A percentile compares a stretch with the other conserved stretches of the same genome.
phyloP scores from a whole-genome alignment of 2,888 invertebrate species.

The Aquatica leii region DNA sequence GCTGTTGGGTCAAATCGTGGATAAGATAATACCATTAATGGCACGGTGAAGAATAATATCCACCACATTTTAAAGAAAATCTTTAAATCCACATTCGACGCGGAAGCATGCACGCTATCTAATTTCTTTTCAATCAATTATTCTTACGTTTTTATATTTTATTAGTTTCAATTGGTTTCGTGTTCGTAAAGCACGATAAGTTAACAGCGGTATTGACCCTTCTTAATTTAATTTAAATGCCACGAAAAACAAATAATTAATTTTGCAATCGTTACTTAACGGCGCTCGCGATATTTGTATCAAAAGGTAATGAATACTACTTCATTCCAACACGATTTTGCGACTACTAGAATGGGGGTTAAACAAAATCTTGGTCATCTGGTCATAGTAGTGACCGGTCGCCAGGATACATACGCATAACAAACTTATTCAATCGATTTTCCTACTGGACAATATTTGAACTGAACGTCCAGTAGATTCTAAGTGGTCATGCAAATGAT shows the following conservation, averaged over 20 bases:
- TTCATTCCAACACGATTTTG: background rate
- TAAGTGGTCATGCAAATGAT: constrained; percentile 17
- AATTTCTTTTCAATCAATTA: constrained; percentile 40
- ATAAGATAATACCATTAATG: constrained; percentile 60
- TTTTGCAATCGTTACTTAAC: no score
- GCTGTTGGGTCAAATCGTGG: constrained; percentile 87
- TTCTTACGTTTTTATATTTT: constrained; percentile 43
- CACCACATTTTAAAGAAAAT: constrained; percentile 45
- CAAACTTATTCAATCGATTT: constrained; percentile 49
- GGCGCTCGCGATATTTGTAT: background rate
- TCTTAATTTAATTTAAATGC: constrained; percentile 29
- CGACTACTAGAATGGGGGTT: constrained; percentile 28
- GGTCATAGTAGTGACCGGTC: constrained; percentile 51
- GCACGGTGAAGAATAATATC: constrained; percentile 43
- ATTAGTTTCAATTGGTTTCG: constrained; percentile 41
- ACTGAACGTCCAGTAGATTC: constrained; percentile 19
- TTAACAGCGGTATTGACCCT: constrained; percentile 41
- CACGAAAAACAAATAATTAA: background rate
- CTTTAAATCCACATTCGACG: background rate
- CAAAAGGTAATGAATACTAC: background rate
- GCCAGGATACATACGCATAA: constrained; percentile 54
- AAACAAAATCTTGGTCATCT: constrained; percentile 49
- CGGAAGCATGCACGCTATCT: constrained; percentile 18
- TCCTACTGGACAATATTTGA: constrained; percentile 30
- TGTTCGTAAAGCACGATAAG: constrained; percentile 30